A percentile compares a stretch with the other conserved stretches of the same genome.
phyloP scores from a whole-genome alignment of 2,888 invertebrate genomes.

The Eudemis profundana region DNA sequence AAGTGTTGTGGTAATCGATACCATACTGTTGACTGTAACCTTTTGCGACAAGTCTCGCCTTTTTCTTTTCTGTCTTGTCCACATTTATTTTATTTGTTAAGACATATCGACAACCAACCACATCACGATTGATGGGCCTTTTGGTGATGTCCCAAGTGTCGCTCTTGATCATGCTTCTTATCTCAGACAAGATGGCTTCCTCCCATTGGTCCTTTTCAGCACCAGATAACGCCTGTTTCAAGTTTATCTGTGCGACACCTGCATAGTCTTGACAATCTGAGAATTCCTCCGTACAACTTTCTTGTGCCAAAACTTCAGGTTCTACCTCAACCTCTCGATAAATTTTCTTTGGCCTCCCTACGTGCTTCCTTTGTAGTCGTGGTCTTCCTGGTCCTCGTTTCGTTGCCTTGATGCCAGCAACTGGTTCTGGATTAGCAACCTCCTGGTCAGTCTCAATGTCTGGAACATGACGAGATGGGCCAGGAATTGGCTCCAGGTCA shows the following conservation, averaged over 20 bases:
- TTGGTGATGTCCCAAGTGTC: conserved; percentile 2
- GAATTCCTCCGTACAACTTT: too few relatives aligned
- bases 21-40: conserved; percentile 8
- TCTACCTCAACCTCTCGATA: too few relatives aligned
- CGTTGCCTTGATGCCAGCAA: too few relatives aligned
- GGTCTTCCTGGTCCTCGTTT: too few relatives aligned
- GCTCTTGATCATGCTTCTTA: not conserved
- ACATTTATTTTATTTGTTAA: not conserved
- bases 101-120: not conserved
- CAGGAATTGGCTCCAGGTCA: too few relatives aligned
- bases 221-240: not conserved
- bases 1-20: not conserved
- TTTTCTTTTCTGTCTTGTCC: not conserved
- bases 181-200: not conserved
- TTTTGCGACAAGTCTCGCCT: conserved; percentile 1
- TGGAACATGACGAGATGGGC: too few relatives aligned
- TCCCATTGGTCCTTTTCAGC: not conserved
- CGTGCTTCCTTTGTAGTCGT: too few relatives aligned
- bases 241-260: not conserved
- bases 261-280: too few relatives aligned
- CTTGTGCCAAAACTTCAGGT: too few relatives aligned
- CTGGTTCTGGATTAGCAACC: too few relatives aligned
- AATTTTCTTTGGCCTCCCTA: too few relatives aligned
- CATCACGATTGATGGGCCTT: not conserved
- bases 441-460: too few relatives aligned